These are phyloP conservation scores for Cheilosia grossa DNA, from an alignment of 2,888 invertebrate species.

Conservation along the genomic window DNA sequence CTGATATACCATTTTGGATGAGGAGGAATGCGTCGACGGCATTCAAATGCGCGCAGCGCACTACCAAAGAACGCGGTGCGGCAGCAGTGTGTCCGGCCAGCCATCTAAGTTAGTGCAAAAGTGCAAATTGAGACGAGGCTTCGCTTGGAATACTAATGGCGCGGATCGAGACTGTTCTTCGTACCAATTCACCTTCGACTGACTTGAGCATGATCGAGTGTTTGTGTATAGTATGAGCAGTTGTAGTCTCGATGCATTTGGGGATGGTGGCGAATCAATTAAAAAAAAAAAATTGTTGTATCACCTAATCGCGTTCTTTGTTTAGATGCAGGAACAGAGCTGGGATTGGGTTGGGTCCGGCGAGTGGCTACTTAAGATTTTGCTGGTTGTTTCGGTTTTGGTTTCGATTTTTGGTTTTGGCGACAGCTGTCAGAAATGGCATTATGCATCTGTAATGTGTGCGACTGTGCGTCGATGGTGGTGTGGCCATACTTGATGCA, in stretches of 20 bases:
- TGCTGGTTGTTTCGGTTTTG: constrained; percentile 36
- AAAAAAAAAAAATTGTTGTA: constrained; percentile 34
- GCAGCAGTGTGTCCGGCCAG: constrained; percentile 17
- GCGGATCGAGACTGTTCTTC: constrained; percentile 48
- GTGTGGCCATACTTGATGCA: constrained; percentile 26
- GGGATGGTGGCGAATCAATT: constrained; percentile 70
- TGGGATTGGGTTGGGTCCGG: constrained; percentile 35
- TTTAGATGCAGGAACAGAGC: constrained; percentile 31
- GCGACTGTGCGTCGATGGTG: not conserved
- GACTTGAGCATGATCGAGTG: constrained; percentile 18
- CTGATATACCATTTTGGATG: constrained; percentile 72
- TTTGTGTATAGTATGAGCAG: constrained; percentile 13
- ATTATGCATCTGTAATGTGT: constrained; percentile 26
- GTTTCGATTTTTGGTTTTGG: constrained; percentile 36
- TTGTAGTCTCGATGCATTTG: constrained; percentile 59
- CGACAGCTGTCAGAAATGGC: constrained; percentile 55
- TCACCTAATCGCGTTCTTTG: constrained; percentile 66
- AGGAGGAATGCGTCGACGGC: constrained; percentile 71
- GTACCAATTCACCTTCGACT: constrained; percentile 68
- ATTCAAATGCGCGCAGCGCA: constrained; percentile 69
- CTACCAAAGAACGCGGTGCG: constrained; percentile 59
- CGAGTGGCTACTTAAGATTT: constrained; percentile 65
- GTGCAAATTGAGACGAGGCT: constrained; percentile 73
- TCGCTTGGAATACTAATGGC: constrained; percentile 70
- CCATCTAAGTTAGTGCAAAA: constrained; percentile 74